A percentile compares a stretch with the other conserved stretches of the same genome.
Conservation (phyloP, 2,888 invertebrate genomes). For the Dorcus hopei region DNA sequence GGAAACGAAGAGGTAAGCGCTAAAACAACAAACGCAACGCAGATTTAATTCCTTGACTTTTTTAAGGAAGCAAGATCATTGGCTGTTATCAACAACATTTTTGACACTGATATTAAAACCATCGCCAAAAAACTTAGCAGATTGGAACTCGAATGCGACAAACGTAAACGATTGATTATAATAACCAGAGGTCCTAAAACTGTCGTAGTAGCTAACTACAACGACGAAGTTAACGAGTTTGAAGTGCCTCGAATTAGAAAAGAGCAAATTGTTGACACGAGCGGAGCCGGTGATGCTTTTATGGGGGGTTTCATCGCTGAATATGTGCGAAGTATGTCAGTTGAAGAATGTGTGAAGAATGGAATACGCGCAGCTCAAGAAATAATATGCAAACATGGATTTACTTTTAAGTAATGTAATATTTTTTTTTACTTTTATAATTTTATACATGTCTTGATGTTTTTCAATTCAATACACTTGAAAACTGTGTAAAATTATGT, state of each 20-base stretch:
- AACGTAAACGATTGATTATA: constrained; percentile 14
- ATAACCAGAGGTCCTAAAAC: constrained; percentile 31
- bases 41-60: neutral
- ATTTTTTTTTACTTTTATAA: neutral
- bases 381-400: constrained; percentile 26
- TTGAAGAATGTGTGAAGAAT: constrained; percentile 24
- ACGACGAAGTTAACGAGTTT: constrained; percentile 17
- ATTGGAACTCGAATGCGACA: neutral
- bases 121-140: constrained; percentile 1
- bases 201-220: constrained; percentile 17
- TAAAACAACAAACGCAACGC: neutral
- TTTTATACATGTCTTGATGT: no score
- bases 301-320: constrained; percentile 32
- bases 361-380: constrained; percentile 23
- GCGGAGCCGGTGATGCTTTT: constrained; percentile 37
- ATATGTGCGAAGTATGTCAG: constrained; percentile 17
- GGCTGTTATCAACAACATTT: constrained; percentile 7
- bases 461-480: no score
- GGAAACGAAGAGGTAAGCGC: constrained; percentile 33
- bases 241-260: constrained; percentile 17
- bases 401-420: constrained; percentile 16
- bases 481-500: no score
- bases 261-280: constrained; percentile 28
- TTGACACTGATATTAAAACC: neutral
- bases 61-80: constrained; percentile 30